Conservation (phyloP, 1,140 invertebrate species). For the Halyomorpha halys region DNA sequence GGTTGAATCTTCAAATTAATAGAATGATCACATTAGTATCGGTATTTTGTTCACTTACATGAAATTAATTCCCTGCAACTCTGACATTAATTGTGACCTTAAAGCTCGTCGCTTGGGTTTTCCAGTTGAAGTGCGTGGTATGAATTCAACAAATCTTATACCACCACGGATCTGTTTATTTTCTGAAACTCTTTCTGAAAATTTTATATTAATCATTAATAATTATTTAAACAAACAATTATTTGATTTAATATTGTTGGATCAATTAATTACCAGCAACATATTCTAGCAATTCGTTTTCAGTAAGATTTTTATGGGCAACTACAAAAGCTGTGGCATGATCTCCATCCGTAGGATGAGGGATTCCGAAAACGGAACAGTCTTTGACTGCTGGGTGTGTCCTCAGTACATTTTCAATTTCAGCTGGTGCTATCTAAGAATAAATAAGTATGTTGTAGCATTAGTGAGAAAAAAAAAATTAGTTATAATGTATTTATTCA, state of each 20-base stretch:
- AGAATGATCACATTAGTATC: background rate
- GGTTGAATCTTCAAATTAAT: no score
- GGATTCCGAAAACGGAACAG: slow-evolving; percentile 58
- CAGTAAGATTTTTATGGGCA: slow-evolving; percentile 38
- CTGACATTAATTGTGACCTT: slow-evolving; percentile 21
- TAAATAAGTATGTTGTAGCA: slow-evolving; percentile 50
- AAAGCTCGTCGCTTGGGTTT: slow-evolving; percentile 37
- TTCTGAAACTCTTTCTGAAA: slow-evolving; percentile 40
- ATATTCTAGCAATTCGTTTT: slow-evolving; percentile 44
- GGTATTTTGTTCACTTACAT: slow-evolving; percentile 4
- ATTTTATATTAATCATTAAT: background rate
- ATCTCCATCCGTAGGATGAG: slow-evolving; percentile 53
- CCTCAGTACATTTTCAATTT: slow-evolving; percentile 58
- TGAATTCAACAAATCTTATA: slow-evolving; percentile 50
- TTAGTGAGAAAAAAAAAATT: slow-evolving; percentile 32
- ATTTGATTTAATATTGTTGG: slow-evolving; percentile 31
- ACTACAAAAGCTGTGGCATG: slow-evolving; percentile 52
- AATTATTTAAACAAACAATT: background rate
- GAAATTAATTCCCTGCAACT: slow-evolving; percentile 19
- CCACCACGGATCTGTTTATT: slow-evolving; percentile 50
- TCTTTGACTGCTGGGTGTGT: slow-evolving; percentile 54
- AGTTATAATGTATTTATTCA: no score
- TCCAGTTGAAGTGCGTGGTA: slow-evolving; percentile 55
- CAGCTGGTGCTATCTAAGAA: slow-evolving; percentile 49
- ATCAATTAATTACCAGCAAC: slow-evolving; percentile 36